These are phyloP conservation scores for Pelusios castaneus DNA, from an alignment of 2,113 vertebrate species.

Conservation along the genomic window DNA sequence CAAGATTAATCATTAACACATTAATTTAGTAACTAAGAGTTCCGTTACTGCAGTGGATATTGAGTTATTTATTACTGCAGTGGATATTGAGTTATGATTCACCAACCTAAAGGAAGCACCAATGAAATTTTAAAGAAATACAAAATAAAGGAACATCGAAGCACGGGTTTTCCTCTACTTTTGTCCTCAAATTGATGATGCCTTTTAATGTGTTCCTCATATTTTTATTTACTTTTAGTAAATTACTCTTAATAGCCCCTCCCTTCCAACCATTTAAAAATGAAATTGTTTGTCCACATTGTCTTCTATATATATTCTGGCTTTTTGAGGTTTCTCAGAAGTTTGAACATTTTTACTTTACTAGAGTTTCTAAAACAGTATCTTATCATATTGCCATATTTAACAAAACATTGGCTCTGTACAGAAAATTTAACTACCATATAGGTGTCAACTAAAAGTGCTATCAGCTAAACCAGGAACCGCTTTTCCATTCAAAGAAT, in stretches of 20 bases:
- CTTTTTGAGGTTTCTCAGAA: too few relatives aligned
- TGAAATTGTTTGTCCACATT: background rate
- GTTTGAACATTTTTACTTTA: background rate
- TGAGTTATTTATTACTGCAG: slow-evolving; percentile 35
- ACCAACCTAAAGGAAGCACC: slow-evolving; percentile 9
- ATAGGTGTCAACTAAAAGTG: background rate
- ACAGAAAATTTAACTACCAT: background rate
- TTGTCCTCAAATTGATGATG: background rate
- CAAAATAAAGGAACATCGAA: background rate
- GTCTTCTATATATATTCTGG: too few relatives aligned
- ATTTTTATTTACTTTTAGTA: background rate
- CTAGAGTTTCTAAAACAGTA: background rate
- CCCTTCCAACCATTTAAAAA: background rate
- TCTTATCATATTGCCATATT: background rate
- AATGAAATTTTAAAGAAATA: slow-evolving; percentile 34
- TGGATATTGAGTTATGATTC: slow-evolving; percentile 20
- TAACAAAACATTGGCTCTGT: background rate
- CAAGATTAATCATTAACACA: slow-evolving; percentile 17
- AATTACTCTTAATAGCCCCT: background rate
- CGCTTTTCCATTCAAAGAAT: background rate
- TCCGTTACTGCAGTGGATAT: slow-evolving; percentile 38
- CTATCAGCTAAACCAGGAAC: background rate
- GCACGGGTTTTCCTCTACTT: background rate
- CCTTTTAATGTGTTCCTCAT: background rate
- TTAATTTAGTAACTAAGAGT: background rate